Evolutionary conservation across 2,113 vertebrate species (phyloP).

Genomic region (Pterocles orientalis): DNA sequence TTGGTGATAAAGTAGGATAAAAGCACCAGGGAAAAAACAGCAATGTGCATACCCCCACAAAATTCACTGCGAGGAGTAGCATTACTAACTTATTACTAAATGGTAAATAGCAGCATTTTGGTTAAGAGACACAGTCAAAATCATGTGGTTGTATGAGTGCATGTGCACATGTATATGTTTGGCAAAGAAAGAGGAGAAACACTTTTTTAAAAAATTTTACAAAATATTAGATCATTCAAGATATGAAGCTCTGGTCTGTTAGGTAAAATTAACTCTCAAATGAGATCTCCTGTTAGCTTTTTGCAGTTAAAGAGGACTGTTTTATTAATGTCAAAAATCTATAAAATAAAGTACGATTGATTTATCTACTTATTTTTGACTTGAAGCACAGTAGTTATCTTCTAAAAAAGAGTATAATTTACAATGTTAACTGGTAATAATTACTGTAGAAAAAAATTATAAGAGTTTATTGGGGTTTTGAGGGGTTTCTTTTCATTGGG

Average conservation of each 20-base stretch:
- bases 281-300: background rate
- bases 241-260: background rate
- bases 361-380: background rate
- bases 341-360: background rate
- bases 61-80: background rate
- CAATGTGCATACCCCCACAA: rapidly evolving
- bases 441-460: background rate
- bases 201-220: background rate
- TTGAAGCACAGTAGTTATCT: background rate
- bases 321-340: background rate
- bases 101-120: background rate
- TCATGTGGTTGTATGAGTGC: background rate
- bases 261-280: background rate
- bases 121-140: background rate
- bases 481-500: background rate
- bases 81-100: background rate
- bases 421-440: background rate
- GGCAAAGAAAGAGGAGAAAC: background rate
- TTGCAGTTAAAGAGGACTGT: background rate
- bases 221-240: background rate
- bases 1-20: background rate
- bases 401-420: background rate
- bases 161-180: background rate
- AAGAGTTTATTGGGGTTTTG: background rate
- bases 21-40: background rate